Percentiles rank a stretch among this genome's conserved stretches.
Evolutionary conservation across 2,797 vertebrate genomes (phyloP).

Genomic region (Myotis pilosus): DNA sequence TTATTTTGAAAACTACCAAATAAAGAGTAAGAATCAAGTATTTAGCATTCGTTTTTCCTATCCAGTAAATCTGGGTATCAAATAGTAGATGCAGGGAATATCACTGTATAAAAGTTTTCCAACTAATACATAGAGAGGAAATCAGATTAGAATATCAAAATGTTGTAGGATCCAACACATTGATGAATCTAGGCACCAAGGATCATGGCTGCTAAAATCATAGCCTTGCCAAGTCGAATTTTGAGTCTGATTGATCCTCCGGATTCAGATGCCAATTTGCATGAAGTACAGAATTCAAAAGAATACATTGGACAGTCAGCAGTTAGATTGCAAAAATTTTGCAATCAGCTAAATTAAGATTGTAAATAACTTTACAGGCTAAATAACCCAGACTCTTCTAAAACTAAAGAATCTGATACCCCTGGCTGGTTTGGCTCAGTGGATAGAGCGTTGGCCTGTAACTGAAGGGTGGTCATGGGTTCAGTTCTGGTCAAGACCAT

Average conservation of each 20-base stretch:
- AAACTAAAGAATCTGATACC: background rate
- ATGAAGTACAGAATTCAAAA: background rate
- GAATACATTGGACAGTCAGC: background rate
- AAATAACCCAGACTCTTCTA: background rate
- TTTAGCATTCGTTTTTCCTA: background rate
- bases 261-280: background rate
- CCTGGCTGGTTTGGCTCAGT: too few relatives aligned
- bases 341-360: background rate
- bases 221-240: background rate
- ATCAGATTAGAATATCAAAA: background rate
- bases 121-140: background rate
- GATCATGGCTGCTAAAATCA: slow-evolving; percentile 7
- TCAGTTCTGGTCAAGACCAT: too few relatives aligned
- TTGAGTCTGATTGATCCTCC: background rate
- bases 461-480: too few relatives aligned
- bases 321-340: background rate
- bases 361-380: background rate
- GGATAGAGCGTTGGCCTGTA: too few relatives aligned
- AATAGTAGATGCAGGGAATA: background rate
- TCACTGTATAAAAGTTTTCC: background rate
- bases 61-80: background rate
- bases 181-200: background rate
- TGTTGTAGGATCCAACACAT: background rate
- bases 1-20: slow-evolving; percentile 4
- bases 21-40: background rate